Conservation (phyloP, 2,888 invertebrate genomes). For the Latheticus oryzae region DNA sequence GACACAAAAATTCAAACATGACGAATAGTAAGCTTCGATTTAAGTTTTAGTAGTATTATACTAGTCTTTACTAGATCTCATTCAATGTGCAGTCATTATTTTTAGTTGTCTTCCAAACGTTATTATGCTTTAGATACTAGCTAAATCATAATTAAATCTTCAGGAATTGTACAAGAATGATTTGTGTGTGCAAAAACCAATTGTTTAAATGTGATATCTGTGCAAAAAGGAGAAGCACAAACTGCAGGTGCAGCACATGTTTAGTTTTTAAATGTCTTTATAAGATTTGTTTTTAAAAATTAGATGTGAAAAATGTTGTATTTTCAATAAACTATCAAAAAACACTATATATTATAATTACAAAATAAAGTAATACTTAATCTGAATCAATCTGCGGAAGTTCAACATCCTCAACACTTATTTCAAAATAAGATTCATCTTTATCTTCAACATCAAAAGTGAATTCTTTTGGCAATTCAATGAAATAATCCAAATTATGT, state of each 20-base stretch:
- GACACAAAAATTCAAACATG: conserved; percentile 13
- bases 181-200: too few species aligned
- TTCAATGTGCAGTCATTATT: conserved; percentile 25
- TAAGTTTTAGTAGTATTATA: conserved; percentile 42
- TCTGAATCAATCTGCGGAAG: conserved; percentile 20
- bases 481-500: conserved; percentile 4
- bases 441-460: conserved; percentile 1
- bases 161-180: too few species aligned
- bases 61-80: conserved; percentile 39
- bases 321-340: conserved; percentile 18
- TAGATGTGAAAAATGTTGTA: conserved; percentile 13
- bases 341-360: conserved; percentile 9
- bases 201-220: too few species aligned
- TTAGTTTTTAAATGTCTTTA: too few species aligned
- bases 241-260: conserved; percentile 15
- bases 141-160: not conserved
- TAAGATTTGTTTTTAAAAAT: not conserved
- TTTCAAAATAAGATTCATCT: not conserved
- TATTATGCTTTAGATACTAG: not conserved
- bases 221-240: conserved; percentile 8
- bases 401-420: conserved; percentile 11
- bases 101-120: conserved; percentile 32
- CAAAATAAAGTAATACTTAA: conserved; percentile 13
- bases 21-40: conserved; percentile 10
- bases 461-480: conserved; percentile 1